A percentile compares a stretch with the other conserved stretches of the same genome.
Conservation (phyloP, 2,888 invertebrate species). For the Galerucella pusilla region DNA sequence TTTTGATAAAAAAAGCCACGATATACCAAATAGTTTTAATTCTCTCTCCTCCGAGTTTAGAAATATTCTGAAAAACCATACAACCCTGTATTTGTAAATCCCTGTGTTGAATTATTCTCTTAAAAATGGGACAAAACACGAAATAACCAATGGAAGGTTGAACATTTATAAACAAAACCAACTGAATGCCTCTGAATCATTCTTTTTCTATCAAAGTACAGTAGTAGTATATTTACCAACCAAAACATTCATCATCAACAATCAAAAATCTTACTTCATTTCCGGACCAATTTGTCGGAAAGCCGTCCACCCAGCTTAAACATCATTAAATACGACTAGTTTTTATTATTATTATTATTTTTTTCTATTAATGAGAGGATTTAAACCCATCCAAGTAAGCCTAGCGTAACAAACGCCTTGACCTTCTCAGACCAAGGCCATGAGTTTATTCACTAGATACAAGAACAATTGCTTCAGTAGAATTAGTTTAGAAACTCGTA, state of each 20-base stretch:
- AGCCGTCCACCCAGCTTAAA: constrained; percentile 29
- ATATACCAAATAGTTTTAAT: no score
- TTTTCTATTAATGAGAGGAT: constrained; percentile 34
- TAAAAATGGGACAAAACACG: no score
- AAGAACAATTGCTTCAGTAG: constrained; percentile 19
- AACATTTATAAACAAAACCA: no score
- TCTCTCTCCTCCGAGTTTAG: no score
- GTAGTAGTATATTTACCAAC: background rate
- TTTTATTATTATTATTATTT: constrained; percentile 23
- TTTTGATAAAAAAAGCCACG: no score
- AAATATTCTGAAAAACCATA: no score
- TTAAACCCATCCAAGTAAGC: constrained; percentile 46
- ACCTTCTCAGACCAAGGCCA: constrained; percentile 56
- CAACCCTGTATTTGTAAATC: no score
- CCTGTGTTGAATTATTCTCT: no score
- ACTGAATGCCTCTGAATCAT: no score
- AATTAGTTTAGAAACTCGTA: background rate
- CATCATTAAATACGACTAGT: constrained; percentile 31
- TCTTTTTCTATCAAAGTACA: no score
- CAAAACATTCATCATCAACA: constrained; percentile 7
- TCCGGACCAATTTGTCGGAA: constrained; percentile 31
- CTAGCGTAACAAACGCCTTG: constrained; percentile 58
- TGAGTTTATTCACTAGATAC: constrained; percentile 54
- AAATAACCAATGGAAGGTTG: no score
- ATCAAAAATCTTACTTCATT: constrained; percentile 23